Base-by-base conservation (phyloP, 2,888 invertebrate species). In the Ernsta delagoae region DNA sequence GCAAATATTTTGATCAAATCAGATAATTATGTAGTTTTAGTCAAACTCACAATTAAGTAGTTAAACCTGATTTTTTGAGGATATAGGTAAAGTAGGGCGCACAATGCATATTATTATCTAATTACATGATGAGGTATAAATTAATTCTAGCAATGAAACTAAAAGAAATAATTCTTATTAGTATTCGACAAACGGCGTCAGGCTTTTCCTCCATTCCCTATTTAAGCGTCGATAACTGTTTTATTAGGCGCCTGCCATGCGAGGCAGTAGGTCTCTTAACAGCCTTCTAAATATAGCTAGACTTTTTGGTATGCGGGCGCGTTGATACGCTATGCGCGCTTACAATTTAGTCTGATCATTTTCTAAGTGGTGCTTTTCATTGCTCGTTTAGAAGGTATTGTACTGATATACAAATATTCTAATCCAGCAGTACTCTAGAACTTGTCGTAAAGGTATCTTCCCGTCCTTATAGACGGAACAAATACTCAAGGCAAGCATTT, bases 241-340 rank as follows among this genome's bases (percentile, higher is more conserved):
- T 48, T 48, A 56, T 79, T 77, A 75, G 74, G 75, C 77, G 81
- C 73, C 76, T 82, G 76, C 78, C 77, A 83, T 84, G 77, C 79
- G 74, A 74, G 75, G 77, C 80, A 79, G 77, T 16, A 16, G 16
- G 80, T 78, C 79, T 80, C 75, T 74, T 80, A 80, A 81, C 81
- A 78, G 78, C 79, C 74, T 65, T 82, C 87, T 88, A 88, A 86
- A 87, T 86, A 88, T 88, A 88, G 74, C 74, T 72, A 77, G 73
- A 72, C 75, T 34, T 75, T 79, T 84, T 79, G 81, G 86, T 85
- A 88, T 87, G 87, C 83, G 80, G 74, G 77, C 57, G 45, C 6
- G 53, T 53, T 36, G 36, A n/a, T 45, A 54, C 34, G 53, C 24
- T 54, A 31, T 24, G 53, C 53, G 8, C 24, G 45, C 36, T 56